A percentile compares a stretch with the other conserved stretches of the same genome.
These are phyloP conservation scores for Taurulus bubalis DNA, from an alignment of 2,113 vertebrate genomes.

Conservation along the genomic window DNA sequence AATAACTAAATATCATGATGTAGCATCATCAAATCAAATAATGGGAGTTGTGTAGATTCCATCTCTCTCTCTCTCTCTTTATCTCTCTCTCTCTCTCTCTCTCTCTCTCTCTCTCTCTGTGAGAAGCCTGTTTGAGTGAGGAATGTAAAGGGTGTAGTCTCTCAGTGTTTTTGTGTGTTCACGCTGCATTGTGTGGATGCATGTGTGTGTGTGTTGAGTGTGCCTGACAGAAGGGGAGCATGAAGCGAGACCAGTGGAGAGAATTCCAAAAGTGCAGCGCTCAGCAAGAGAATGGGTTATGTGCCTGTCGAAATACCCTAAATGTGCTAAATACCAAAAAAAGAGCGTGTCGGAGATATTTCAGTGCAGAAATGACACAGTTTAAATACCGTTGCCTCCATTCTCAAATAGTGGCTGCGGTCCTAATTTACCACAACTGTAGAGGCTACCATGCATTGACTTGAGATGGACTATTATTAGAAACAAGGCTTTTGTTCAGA, in stretches of 20 bases:
- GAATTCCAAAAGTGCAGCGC: constrained; percentile 37
- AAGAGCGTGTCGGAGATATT: constrained; percentile 32
- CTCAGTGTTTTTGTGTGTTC: constrained; percentile 10
- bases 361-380: constrained; percentile 18
- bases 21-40: background rate
- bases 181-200: background rate
- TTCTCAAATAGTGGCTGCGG: constrained; percentile 18
- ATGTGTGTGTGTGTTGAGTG: background rate
- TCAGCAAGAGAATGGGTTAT: constrained; percentile 29
- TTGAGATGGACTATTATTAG: constrained; percentile 33
- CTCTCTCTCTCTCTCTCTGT: too few relatives aligned
- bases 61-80: too few relatives aligned
- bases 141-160: constrained; percentile 20
- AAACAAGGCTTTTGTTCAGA: constrained; percentile 10
- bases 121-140: constrained; percentile 4
- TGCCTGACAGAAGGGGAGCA: constrained; percentile 23
- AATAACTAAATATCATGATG: background rate
- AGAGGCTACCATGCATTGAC: constrained; percentile 20
- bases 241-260: constrained; percentile 20
- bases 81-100: too few relatives aligned
- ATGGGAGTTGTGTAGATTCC: background rate
- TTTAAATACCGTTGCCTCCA: constrained; percentile 31
- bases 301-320: constrained; percentile 34
- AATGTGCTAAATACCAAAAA: constrained; percentile 49
- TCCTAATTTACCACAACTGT: constrained; percentile 36